Base-by-base conservation (phyloP, 2,797 vertebrate species). In the Galaxias olidus region DNA sequence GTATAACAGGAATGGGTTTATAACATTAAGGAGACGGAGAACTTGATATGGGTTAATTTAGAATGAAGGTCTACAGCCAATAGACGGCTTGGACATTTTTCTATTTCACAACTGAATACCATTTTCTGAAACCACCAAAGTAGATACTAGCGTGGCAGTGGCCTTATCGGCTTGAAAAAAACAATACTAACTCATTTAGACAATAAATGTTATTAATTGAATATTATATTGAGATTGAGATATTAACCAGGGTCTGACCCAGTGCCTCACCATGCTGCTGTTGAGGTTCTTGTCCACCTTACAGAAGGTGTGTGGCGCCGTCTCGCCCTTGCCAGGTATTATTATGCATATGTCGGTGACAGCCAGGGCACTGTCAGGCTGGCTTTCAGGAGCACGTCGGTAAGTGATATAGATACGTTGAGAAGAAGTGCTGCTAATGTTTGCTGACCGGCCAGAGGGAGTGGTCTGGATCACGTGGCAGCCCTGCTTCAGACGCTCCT, bases 301-400 rank as follows among this genome's bases (percentile, higher is more conserved):
- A 86, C 96, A 98, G 91, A 96, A 98, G 0, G 95, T 98, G 73
- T 98, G 96, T 0, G 96, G 96, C 0, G 96, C 93, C 1, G 88
- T 91, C 84, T 98, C 96, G 58, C 96, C 96, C 69, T 98, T 98
- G 84, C 94, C 94, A 0, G 96, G 95, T 65, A 97, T 87, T 77
- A 98, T 98, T 78, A 98, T 93, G 85, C 96, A 98, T 69, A 98
- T 91, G 81, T 98, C 96, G 0, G 96, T 98, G 75, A 98, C 94
- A 11, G 95, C 96, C 87, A 97, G 74, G 0, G 92, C 88, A 20
- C 95, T 92, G 64, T 95, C 95, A 0, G 92, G 89, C 84, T 94
- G 94, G 75, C 85, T 93, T 72, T 96, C 94, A 0, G 90, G 89
- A 1, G 95, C 95, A 70, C 96, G 91, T 30, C 96, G 94, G 82